These are phyloP conservation scores for Xenopus laevis DNA, from an alignment of 2,113 vertebrate genomes.

Conservation along the genomic window DNA sequence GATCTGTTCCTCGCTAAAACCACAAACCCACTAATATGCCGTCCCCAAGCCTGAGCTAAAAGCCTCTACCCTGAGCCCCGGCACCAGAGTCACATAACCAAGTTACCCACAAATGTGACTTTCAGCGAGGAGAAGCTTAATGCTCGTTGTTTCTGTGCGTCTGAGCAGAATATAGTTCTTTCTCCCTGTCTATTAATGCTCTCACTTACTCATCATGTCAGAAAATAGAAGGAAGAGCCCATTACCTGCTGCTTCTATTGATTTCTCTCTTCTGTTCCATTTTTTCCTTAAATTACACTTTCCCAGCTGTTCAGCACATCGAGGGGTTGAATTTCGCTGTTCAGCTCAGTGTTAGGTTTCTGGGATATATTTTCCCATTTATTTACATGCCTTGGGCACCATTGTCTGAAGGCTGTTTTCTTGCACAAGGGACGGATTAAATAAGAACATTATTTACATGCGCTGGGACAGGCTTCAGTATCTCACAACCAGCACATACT, in stretches of 20 bases:
- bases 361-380: neutral
- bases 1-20: neutral
- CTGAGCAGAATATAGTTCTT: too few relatives aligned
- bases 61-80: slow-evolving; percentile 2
- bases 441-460: slow-evolving; percentile 11
- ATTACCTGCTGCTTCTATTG: slow-evolving; percentile 29
- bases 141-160: too few relatives aligned
- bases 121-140: neutral
- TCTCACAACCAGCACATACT: slow-evolving; percentile 21
- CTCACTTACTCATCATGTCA: slow-evolving; percentile 35
- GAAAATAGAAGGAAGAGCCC: slow-evolving; percentile 10
- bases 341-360: neutral
- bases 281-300: slow-evolving; percentile 29
- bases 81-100: slow-evolving; percentile 2
- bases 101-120: slow-evolving; percentile 32
- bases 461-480: neutral
- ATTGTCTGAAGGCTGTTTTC: too few relatives aligned
- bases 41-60: neutral
- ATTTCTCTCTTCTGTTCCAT: slow-evolving; percentile 8
- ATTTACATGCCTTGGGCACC: too few relatives aligned
- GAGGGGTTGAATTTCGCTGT: slow-evolving; percentile 18
- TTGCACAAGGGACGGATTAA: neutral
- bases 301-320: slow-evolving; percentile 11
- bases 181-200: slow-evolving; percentile 2
- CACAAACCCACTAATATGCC: slow-evolving; percentile 6